Conservation (phyloP, 2,888 invertebrate genomes). For the Sceliomorpha sp. region DNA sequence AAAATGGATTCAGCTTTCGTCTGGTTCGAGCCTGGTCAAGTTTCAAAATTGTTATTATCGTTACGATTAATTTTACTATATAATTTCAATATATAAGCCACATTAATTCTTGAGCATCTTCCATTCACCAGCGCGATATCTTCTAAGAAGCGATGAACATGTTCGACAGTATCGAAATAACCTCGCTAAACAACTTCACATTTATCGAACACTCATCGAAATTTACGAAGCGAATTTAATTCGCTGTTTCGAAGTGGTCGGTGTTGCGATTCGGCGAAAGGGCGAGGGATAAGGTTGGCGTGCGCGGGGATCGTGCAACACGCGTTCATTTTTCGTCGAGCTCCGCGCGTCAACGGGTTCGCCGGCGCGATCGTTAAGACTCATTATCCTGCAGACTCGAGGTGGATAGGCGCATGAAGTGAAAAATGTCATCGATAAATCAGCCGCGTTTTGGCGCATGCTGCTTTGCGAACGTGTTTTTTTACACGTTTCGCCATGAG, state of each 20-base stretch:
- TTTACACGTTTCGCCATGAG: constrained; percentile 10
- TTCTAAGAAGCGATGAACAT: no score
- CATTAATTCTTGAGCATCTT: no score
- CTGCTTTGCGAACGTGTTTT: constrained; percentile 19
- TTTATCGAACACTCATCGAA: constrained; percentile 2
- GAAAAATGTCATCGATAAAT: constrained; percentile 64
- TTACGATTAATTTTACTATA: no score
- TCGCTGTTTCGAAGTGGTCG: constrained; percentile 28
- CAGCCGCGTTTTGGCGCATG: constrained; percentile 34
- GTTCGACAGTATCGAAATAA: no score
- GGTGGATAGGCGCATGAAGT: constrained; percentile 59
- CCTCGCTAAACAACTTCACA: no score
- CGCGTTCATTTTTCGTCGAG: constrained; percentile 68
- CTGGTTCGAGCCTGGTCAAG: no score
- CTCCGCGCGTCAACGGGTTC: constrained; percentile 66
- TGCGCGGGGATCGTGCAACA: constrained; percentile 69
- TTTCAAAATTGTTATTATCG: no score
- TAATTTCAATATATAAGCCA: no score
- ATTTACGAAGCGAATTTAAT: constrained; percentile 18
- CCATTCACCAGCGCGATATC: no score
- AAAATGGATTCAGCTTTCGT: no score
- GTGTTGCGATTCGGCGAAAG: constrained; percentile 28
- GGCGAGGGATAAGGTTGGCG: constrained; percentile 57
- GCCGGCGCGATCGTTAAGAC: constrained; percentile 66
- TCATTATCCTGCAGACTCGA: constrained; percentile 68